phyloP scores from a whole-genome alignment of 2,888 invertebrate species.

The Lithophane semibrunnea region DNA sequence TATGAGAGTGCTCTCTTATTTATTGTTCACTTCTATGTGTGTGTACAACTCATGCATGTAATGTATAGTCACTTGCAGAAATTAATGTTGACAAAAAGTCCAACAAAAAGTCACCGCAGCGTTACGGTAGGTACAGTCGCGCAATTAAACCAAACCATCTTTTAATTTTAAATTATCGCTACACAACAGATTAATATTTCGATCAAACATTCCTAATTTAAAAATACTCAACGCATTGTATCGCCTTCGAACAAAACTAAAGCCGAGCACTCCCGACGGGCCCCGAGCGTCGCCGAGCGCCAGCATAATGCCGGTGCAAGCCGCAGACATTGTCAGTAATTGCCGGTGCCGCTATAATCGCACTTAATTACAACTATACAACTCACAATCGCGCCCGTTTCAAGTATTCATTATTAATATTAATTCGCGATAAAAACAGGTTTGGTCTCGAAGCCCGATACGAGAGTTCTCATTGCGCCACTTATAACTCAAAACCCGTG shows the following conservation, averaged over 20 bases:
- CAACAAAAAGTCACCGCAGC: slow-evolving; percentile 44
- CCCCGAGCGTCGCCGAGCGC: slow-evolving; percentile 65
- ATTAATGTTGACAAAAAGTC: slow-evolving; percentile 62
- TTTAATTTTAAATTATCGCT: slow-evolving; percentile 37
- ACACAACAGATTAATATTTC: slow-evolving; percentile 43
- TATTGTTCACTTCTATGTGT: slow-evolving; percentile 55
- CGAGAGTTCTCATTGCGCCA: slow-evolving; percentile 67
- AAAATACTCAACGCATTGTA: slow-evolving; percentile 57
- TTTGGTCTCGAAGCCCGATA: slow-evolving; percentile 76
- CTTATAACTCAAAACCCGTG: slow-evolving; percentile 72
- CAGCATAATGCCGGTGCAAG: slow-evolving; percentile 71
- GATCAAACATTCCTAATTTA: slow-evolving; percentile 58
- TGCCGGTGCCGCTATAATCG: slow-evolving; percentile 85
- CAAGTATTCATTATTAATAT: slow-evolving; percentile 88
- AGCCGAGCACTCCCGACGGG: slow-evolving; percentile 54
- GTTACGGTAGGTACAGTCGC: slow-evolving; percentile 51
- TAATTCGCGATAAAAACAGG: slow-evolving; percentile 87
- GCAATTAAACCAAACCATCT: slow-evolving; percentile 28
- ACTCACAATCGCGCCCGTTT: slow-evolving; percentile 86
- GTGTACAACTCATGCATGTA: slow-evolving; percentile 38
- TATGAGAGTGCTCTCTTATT: slow-evolving; percentile 66
- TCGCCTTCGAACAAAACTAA: slow-evolving; percentile 41
- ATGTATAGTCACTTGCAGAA: slow-evolving; percentile 52
- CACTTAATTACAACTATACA: slow-evolving; percentile 88
- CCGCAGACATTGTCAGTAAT: slow-evolving; percentile 84